Base-by-base conservation (phyloP, 2,113 vertebrate genomes). In the Hypomesus transpacificus region DNA sequence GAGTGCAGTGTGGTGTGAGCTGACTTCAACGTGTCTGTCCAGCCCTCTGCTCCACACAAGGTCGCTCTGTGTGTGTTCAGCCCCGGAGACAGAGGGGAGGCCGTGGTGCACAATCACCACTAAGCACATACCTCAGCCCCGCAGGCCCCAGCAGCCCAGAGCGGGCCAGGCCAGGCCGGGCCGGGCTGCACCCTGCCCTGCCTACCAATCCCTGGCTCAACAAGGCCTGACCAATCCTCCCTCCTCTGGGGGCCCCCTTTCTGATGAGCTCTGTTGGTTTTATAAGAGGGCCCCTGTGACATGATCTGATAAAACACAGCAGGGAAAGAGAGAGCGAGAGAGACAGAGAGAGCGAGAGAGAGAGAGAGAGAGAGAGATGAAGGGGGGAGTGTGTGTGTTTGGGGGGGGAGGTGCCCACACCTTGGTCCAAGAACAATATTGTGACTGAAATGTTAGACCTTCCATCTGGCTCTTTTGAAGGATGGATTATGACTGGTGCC, bases 391-490 rank as follows among this genome's bases (percentile, higher is more conserved):
- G 22, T 51, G 62, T 14, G 74, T 64, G 61, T 53, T 39, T 39
- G 69, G 77, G 59, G 34, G 64, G 66, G 57, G 69, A 70, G 60
- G 71, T 81, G 82, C 72, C 66, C 80, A 71, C 83, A 89, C 86
- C 84, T 89, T 79, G 75, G 81, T 91, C 90, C 91, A 92, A 91
- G 87, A 91, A 89, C 87, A 92, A 91, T 91, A 91, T 92, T 92
- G 88, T 80, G 81, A 90, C 81, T 92, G 90, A 91, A 92, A 92
- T 87, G 81, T 87, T 91, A 91, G 70, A 87, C 81, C 83, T 86
- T 87, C 86, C 90, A 92, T 92, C 91, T 92, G 91, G 90, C 84
- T 90, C 88, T 86, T 91, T 91, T 92, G 88, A 90, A 91, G 86
- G 84, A 74, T 81, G 87, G 90, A 91, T 91, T 91, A 90, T 88